Evolutionary conservation across 2,888 invertebrate species (phyloP).

Genomic region (Athalia cordata): DNA sequence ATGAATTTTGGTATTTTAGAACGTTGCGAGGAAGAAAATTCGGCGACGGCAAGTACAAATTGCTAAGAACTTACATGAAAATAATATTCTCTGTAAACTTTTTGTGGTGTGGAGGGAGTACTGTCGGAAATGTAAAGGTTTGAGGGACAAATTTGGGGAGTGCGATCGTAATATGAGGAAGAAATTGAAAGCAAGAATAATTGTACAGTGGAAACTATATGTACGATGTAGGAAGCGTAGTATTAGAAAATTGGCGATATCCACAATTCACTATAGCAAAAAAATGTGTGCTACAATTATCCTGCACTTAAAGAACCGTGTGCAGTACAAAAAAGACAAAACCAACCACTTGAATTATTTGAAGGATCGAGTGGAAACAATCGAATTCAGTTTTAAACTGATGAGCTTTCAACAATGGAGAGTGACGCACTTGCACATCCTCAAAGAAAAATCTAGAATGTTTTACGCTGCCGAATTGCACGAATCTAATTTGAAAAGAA

Average conservation of each 20-base stretch:
- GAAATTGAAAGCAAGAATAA: conserved; percentile 40
- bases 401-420: conserved; percentile 55
- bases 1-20: conserved; percentile 21
- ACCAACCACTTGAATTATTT: conserved; percentile 48
- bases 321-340: conserved; percentile 53
- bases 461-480: conserved; percentile 51
- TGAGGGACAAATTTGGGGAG: conserved; percentile 34
- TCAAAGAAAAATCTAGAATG: conserved; percentile 52
- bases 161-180: conserved; percentile 41
- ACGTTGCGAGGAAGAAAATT: conserved; percentile 5
- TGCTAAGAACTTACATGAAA: conserved; percentile 23
- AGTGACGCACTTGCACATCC: conserved; percentile 46
- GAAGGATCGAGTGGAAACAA: conserved; percentile 36
- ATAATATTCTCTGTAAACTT: background rate
- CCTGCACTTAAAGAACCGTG: conserved; percentile 49
- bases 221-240: conserved; percentile 55
- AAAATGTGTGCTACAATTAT: conserved; percentile 47
- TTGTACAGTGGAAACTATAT: conserved; percentile 54
- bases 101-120: conserved; percentile 16
- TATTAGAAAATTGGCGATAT: conserved; percentile 49
- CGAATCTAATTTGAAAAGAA: conserved; percentile 42
- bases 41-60: conserved; percentile 7
- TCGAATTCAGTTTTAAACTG: conserved; percentile 45
- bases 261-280: conserved; percentile 49
- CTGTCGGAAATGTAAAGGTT: conserved; percentile 13